Conservation (phyloP, 2,113 vertebrate genomes). For the Dromas ardeola region DNA sequence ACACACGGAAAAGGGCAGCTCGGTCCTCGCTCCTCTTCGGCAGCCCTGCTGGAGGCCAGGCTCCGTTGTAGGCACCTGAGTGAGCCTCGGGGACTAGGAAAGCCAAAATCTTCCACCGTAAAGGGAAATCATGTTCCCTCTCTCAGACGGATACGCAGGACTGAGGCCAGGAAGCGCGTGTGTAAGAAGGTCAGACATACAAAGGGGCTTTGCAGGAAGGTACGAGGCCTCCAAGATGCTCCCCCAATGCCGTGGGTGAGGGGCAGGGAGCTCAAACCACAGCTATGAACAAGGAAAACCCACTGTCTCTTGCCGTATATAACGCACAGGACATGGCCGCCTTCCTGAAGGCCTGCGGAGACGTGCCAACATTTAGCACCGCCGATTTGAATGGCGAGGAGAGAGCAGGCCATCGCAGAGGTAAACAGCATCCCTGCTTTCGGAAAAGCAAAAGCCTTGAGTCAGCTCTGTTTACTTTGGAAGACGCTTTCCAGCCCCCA, state of each 20-base stretch:
- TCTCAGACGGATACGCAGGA: not conserved
- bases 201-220: not conserved
- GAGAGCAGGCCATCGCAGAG: not conserved
- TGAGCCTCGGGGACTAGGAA: not conserved
- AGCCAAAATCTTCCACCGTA: not conserved
- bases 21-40: not conserved
- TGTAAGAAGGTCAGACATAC: not conserved
- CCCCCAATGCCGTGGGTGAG: not conserved
- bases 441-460: not conserved
- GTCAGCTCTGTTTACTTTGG: not conserved
- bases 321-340: accelerated
- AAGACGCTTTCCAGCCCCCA: not conserved
- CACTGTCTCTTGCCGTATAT: not conserved
- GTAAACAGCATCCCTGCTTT: not conserved
- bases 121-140: not conserved
- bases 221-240: not conserved
- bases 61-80: not conserved
- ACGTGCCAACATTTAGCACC: not conserved
- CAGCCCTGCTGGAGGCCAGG: not conserved
- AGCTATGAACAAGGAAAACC: not conserved
- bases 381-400: accelerated
- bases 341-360: not conserved
- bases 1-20: not conserved
- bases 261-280: not conserved
- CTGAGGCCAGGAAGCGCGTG: not conserved